A percentile compares a stretch with the other conserved stretches of the same genome.
phyloP scores from a whole-genome alignment of 2,888 invertebrate species.

The Andrena flavipes region DNA sequence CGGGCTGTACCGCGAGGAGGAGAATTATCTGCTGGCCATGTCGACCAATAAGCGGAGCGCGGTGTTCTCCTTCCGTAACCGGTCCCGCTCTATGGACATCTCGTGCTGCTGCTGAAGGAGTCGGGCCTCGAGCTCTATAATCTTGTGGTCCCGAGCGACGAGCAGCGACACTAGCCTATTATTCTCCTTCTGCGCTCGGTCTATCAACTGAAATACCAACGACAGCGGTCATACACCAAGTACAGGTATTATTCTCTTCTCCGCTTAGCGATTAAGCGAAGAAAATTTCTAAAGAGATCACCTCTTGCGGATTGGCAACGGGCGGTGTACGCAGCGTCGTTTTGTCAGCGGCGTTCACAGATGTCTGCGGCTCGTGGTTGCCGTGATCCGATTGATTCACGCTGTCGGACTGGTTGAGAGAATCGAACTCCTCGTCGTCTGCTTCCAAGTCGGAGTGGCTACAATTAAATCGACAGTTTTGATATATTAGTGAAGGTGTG shows the following conservation, averaged over 20 bases:
- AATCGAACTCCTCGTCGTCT: constrained; percentile 86
- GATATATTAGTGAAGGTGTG: constrained; percentile 42
- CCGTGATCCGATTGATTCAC: constrained; percentile 80
- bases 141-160: constrained; percentile 83
- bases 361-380: constrained; percentile 76
- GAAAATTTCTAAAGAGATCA: constrained; percentile 54
- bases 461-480: constrained; percentile 59
- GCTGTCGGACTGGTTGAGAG: constrained; percentile 86
- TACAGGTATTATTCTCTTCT: neutral
- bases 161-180: constrained; percentile 81
- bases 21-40: constrained; percentile 77
- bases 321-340: constrained; percentile 83
- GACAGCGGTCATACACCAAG: neutral
- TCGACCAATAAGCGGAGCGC: constrained; percentile 82
- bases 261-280: neutral
- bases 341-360: constrained; percentile 74
- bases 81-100: constrained; percentile 80
- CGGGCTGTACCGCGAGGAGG: constrained; percentile 9
- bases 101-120: constrained; percentile 82
- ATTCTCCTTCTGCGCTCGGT: constrained; percentile 84
- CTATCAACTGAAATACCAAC: constrained; percentile 78
- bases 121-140: constrained; percentile 82
- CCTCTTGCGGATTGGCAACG: constrained; percentile 83
- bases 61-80: constrained; percentile 82
- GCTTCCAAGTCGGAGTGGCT: constrained; percentile 88